Conservation (phyloP, 1,140 invertebrate species). For the Diprion similis region DNA sequence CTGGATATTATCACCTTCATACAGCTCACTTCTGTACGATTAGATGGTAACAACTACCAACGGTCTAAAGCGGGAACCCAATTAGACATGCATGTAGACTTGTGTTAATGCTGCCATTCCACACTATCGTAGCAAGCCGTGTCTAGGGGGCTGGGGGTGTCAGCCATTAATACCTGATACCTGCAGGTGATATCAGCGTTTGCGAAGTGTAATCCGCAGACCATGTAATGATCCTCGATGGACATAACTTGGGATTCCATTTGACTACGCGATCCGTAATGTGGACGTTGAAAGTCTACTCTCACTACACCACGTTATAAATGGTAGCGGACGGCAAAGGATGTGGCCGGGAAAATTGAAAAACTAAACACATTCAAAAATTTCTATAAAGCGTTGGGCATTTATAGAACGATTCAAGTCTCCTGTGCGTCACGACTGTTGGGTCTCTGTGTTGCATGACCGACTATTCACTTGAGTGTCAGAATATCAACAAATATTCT, state of each 20-base stretch:
- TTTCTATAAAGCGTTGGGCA: too few species aligned
- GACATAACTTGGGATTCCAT: neutral
- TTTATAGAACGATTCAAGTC: too few species aligned
- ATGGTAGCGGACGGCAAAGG: too few species aligned
- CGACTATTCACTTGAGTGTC: too few species aligned
- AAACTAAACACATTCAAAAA: too few species aligned
- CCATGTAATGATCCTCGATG: neutral
- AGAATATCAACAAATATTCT: too few species aligned
- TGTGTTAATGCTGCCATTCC: neutral
- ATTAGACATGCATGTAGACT: neutral
- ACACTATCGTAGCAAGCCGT: neutral
- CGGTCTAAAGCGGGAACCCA: neutral
- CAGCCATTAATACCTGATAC: neutral
- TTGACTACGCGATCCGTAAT: neutral
- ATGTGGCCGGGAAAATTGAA: too few species aligned
- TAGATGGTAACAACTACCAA: neutral
- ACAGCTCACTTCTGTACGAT: neutral
- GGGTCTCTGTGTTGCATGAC: too few species aligned
- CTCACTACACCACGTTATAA: too few species aligned
- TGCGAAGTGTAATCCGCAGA: neutral
- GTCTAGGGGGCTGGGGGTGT: neutral
- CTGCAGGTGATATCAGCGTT: neutral
- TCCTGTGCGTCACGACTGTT: too few species aligned
- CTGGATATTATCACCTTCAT: too few species aligned
- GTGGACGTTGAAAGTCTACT: neutral